Base-by-base conservation (phyloP, 92 coral and sea anemone species). In the Blastomussa wellsi region DNA sequence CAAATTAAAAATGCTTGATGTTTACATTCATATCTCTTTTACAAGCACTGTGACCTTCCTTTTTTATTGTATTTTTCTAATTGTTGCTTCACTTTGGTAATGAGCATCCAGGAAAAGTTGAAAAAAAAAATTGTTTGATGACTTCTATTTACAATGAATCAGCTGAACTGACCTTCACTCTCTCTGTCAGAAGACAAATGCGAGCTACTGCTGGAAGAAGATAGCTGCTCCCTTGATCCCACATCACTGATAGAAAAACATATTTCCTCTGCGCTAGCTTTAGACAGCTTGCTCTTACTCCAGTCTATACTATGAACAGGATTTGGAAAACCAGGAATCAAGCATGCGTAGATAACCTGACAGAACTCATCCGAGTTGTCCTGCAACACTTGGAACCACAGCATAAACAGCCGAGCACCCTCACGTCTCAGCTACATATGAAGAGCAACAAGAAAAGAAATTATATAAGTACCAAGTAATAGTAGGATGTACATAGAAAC, bases 281-380 rank as follows among this genome's bases (percentile, higher is more conserved):
- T 91, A 10, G 94, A 92, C 32, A 94, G 82, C 73, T 85, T 82
- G 22, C 89, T 86, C 77, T 90, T 89, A 7, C 83, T 74, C 93
- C 95, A 92, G 88, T 96, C 93, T 33, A 96, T 71, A 31, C 84
- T 53, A 33, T 91, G 92, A 48, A 91, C 67, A 16, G 98, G 96
- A 73, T 91, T 96, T 1, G 98, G 98, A 82, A 96, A 96, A 55
- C 98, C 98, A 35, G 98, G 98, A 75, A 96, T 93, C 72, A 96
- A 84, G 66, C 98, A 90, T 24, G 95, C 96, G 80, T 87, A 96
- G 85, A 96, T 91, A 70, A 96, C 88, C 69, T 96, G 98, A 37
- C 98, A 93, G 6, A 89, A 82, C 78, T 94, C 93, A 76, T 96
- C 98, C 59, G 94, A 79, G 62, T 90, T 96, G 52, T 79, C 93